Evolutionary conservation across 2,797 vertebrate genomes (phyloP).

Genomic region (Mareca strepera): DNA sequence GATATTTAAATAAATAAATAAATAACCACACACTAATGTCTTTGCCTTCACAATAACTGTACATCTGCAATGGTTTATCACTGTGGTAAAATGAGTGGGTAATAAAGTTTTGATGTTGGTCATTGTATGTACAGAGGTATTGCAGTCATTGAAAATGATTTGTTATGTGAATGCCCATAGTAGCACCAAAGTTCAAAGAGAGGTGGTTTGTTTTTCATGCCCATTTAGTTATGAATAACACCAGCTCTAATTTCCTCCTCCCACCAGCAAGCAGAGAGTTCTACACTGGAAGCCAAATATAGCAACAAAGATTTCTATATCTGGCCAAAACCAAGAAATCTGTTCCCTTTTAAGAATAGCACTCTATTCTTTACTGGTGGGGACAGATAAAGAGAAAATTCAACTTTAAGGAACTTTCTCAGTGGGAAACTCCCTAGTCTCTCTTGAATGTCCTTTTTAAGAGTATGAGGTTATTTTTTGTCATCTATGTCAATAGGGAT

Average conservation of each 20-base stretch:
- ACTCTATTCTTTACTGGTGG: slow-evolving; percentile 69
- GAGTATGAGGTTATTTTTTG: slow-evolving; percentile 30
- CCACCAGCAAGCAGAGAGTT: slow-evolving; percentile 45
- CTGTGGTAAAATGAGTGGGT: slow-evolving; percentile 41
- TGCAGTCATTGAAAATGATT: slow-evolving; percentile 44
- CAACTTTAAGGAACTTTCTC: slow-evolving; percentile 50
- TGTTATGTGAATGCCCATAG: slow-evolving; percentile 41
- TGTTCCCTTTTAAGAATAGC: slow-evolving; percentile 73
- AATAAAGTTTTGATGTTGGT: slow-evolving; percentile 64
- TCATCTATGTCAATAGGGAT: background rate
- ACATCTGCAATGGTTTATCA: slow-evolving; percentile 77
- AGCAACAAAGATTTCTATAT: slow-evolving; percentile 75
- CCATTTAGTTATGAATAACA: slow-evolving; percentile 74
- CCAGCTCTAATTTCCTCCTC: slow-evolving; percentile 71
- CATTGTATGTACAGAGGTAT: slow-evolving; percentile 45
- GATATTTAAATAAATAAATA: background rate
- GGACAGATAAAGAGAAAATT: slow-evolving; percentile 67
- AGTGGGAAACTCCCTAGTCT: slow-evolving; percentile 35
- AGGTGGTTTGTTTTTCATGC: slow-evolving; percentile 68
- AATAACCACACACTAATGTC: background rate
- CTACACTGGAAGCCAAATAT: slow-evolving; percentile 70
- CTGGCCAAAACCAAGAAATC: slow-evolving; percentile 76
- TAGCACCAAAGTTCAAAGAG: slow-evolving; percentile 45
- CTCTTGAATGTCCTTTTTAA: slow-evolving; percentile 4
- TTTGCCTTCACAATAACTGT: slow-evolving; percentile 52